Evolutionary conservation across 2,113 vertebrate genomes (phyloP), one percentile per base, ranked within the genome.

Genomic region (Patagioenas fasciata): DNA sequence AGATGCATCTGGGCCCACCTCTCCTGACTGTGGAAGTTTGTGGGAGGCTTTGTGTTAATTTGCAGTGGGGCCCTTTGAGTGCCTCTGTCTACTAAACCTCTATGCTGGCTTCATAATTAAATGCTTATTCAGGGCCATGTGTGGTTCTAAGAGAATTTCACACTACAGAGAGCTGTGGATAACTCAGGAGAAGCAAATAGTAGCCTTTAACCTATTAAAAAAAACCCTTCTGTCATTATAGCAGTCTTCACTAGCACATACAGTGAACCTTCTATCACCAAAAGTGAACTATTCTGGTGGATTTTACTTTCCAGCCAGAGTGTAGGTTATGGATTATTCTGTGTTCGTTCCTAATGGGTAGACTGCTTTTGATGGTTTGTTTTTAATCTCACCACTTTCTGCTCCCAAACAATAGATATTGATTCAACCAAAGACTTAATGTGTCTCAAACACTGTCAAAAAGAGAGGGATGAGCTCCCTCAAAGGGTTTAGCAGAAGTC

Each of bases 401-500:
- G 13, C 36, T 34, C 57, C 36, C 42, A 10, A 56, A 31, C 14
- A 24, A 50, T 42, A 85, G 53, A 66, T 88, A 57, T 2, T 51
- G 89, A 86, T 88, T 54, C 87, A 89, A 40, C 53, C 56, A 34
- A 58, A 73, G 82, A 86, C 78, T 91, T 92, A 85, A 16, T 72
- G 56, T 56, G 44, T 66, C 54, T 95, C 32, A 34, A 94, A 74
- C 34, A 7, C 16, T 80, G 69, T 83, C 65, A 84, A 57, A 93
- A 85, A 71, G 23, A 58, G 83, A 74, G 40, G 17, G 48, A 92
- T 96, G 47, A 96, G 57, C 57, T 72, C 65, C 34, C 57, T 72
- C 74, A 78, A 91, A 94, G 48, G 80, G 79, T n/a, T 94, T 96
- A 96, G 83, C 21, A 65, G 57, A 66, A 94, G 90, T 97, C 91